These are phyloP conservation scores for Aphelenchoides fujianensis DNA, from an alignment of 1,140 invertebrate genomes.

Conservation along the genomic window DNA sequence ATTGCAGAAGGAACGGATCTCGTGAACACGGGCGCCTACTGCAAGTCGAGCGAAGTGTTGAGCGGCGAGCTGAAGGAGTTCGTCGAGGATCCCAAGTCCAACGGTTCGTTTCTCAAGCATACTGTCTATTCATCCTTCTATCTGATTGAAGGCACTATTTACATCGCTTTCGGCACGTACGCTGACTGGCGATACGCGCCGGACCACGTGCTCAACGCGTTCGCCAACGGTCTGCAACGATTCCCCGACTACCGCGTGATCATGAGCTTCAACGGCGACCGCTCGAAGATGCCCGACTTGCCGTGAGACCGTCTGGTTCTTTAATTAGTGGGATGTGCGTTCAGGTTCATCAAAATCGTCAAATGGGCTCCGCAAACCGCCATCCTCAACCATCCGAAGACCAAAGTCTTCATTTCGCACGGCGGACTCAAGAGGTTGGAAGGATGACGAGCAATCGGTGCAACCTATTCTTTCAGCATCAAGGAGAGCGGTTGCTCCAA, in stretches of 20 bases:
- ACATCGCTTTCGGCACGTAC: conserved; percentile 47
- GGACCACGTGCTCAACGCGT: conserved; percentile 28
- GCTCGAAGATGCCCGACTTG: conserved; percentile 6
- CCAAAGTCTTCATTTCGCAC: conserved; percentile 38
- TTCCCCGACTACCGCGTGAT: conserved; percentile 42
- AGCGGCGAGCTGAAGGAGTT: conserved; percentile 24
- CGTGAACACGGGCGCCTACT: conserved; percentile 1
- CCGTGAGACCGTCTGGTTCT: no score
- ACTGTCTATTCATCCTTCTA: no score
- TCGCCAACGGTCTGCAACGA: conserved; percentile 30
- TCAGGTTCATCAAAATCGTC: conserved; percentile 30
- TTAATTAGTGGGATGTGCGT: no score
- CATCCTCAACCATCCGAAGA: conserved; percentile 40
- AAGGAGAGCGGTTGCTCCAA: conserved; percentile 3
- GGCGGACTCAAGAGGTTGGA: conserved; percentile 44
- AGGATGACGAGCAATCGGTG: background rate
- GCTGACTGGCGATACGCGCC: conserved; percentile 42
- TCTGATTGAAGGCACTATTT: conserved; percentile 48
- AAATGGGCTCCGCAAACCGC: conserved; percentile 48
- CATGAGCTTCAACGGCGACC: conserved; percentile 42
- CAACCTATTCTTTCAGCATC: conserved; percentile 12
- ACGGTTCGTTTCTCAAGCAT: no score
- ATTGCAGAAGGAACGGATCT: background rate
- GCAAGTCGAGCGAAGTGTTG: conserved; percentile 14
- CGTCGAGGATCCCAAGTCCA: conserved; percentile 32